Evolutionary conservation across 2,797 vertebrate species (phyloP), one percentile per base, ranked within the genome.

Genomic region (Pygocentrus nattereri): DNA sequence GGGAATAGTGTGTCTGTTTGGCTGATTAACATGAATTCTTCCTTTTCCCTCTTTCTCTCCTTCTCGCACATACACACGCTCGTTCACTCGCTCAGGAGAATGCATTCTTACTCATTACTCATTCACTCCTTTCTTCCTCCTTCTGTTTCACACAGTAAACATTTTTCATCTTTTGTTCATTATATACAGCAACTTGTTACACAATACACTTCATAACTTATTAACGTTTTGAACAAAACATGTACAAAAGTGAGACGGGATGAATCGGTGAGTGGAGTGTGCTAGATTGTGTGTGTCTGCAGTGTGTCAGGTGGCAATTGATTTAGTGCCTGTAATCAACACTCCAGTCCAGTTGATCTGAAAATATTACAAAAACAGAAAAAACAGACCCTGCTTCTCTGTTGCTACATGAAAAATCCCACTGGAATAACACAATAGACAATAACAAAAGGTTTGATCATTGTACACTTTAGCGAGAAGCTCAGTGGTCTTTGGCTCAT

Each of bases 191-290:
- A 88, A 91, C 89, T 90, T 80, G 49, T 77, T 90, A 88, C 90
- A 89, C 89, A 90, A 88, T 90, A 92, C 91, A 89, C 71, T 82
- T 89, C 80, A 94, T 95, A 94, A 94, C 91, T 94, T 93, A 94
- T 61, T 85, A 81, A 67, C 67, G 56, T 87, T 49, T 70, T 93
- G 72, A 70, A 61, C 90, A 92, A 88, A 93, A 74, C 44, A 73
- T 89, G 88, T 91, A 93, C 91, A 93, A 38, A 87, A 90, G 86
- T 54, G 56, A 72, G 56, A 76, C 69, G 73, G 79, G 74, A 86
- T 85, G 82, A 82, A 81, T 86, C 80, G 76, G 76, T 65, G 67
- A 44, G 61, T 12, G 68, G 71, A 59, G 79, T 54, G 72, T 79
- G 31, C 41, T 44, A 71, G 56, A 21, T 21, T 19, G 18, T 62